These are phyloP conservation scores for Carapus acus DNA, from an alignment of 2,797 vertebrate species.

Conservation along the genomic window DNA sequence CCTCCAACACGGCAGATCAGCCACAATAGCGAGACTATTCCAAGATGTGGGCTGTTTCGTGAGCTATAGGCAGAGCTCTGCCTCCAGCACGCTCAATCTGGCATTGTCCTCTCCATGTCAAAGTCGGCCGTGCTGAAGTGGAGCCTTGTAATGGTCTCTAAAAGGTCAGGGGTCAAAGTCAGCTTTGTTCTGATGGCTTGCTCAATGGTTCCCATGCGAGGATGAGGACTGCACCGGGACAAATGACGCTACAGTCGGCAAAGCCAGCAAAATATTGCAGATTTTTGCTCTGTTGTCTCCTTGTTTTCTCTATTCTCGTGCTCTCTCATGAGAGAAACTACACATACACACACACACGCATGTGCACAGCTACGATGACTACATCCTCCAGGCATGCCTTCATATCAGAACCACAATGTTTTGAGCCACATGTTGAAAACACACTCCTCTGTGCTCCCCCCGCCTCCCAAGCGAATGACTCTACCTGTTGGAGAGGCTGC, in stretches of 20 bases:
- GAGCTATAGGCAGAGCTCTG: constrained; percentile 4
- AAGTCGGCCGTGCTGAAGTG: constrained; percentile 36
- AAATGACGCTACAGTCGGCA: too few species aligned
- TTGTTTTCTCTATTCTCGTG: too few species aligned
- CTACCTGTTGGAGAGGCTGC: constrained; percentile 2
- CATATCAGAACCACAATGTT: background rate
- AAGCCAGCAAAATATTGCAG: too few species aligned
- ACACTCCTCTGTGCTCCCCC: background rate
- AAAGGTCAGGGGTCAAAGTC: constrained; percentile 11
- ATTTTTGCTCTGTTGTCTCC: too few species aligned
- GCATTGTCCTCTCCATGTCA: constrained; percentile 30
- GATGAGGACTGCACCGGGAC: constrained; percentile 18
- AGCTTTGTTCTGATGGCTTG: background rate
- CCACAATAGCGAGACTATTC: constrained; percentile 68
- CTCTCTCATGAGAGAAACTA: background rate
- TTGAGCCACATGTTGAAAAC: constrained; percentile 7
- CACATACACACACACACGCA: background rate
- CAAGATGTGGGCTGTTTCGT: constrained; percentile 9
- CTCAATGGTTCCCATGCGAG: constrained; percentile 1
- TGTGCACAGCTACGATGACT: background rate
- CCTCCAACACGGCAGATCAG: constrained; percentile 56
- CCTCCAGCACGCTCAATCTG: constrained; percentile 19
- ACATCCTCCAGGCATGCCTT: constrained; percentile 3
- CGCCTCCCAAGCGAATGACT: too few species aligned
- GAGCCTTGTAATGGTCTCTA: constrained; percentile 20